A percentile compares a stretch with the other conserved stretches of the same genome.
These are phyloP conservation scores for Apodemia hepburni DNA, from an alignment of 2,888 invertebrate species.

Conservation along the genomic window DNA sequence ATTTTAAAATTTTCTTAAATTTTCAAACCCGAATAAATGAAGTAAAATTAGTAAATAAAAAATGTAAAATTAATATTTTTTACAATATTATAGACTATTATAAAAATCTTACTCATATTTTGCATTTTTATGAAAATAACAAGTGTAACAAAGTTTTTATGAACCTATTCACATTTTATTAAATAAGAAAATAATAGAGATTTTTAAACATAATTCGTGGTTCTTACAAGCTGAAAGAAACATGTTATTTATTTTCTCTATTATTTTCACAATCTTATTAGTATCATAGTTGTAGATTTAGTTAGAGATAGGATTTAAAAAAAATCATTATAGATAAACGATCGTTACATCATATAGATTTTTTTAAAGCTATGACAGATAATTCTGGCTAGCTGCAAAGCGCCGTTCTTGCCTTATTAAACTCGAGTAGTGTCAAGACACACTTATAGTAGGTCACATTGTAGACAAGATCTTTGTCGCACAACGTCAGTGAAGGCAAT, in stretches of 20 bases:
- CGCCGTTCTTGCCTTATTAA: conserved; percentile 63
- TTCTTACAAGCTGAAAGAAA: not conserved
- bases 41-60: no score
- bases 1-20: no score
- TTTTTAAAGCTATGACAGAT: conserved; percentile 16
- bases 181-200: not conserved
- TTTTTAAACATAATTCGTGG: not conserved
- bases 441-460: conserved; percentile 59
- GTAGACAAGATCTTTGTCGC: conserved; percentile 52
- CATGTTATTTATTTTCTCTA: not conserved
- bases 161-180: conserved; percentile 1
- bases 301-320: conserved; percentile 7
- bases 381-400: conserved; percentile 44
- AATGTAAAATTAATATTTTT: no score
- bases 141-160: not conserved
- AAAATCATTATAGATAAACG: conserved; percentile 31
- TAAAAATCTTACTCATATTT: not conserved
- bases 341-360: conserved; percentile 44
- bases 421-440: conserved; percentile 61
- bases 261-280: not conserved
- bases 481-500: conserved; percentile 35
- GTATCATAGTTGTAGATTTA: not conserved
- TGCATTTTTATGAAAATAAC: not conserved
- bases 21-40: no score
- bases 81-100: not conserved